Percentiles rank a stretch among this genome's conserved stretches.
Evolutionary conservation across 2,888 invertebrate genomes (phyloP).

Genomic region (Phalangium opilio): DNA sequence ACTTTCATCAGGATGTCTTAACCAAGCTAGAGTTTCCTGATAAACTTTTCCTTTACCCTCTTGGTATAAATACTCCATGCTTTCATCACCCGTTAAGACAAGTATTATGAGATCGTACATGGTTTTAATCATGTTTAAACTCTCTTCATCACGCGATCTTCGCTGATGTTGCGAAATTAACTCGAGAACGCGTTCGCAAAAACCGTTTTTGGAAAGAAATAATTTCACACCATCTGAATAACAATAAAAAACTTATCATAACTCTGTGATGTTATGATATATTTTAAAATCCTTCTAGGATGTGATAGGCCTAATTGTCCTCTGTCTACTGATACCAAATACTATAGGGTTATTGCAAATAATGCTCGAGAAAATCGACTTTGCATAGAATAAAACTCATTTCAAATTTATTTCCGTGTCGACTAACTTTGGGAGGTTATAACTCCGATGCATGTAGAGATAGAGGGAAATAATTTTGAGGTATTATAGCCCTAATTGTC

Average conservation of each 20-base stretch:
- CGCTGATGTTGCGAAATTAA: conserved; percentile 54
- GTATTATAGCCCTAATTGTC: too few relatives aligned
- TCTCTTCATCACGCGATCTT: conserved; percentile 43
- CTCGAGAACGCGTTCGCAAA: conserved; percentile 56
- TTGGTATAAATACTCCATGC: conserved; percentile 68
- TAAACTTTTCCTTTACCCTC: conserved; percentile 56
- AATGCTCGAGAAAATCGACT: too few relatives aligned
- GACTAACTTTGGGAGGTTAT: too few relatives aligned
- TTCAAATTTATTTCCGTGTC: too few relatives aligned
- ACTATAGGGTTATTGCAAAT: too few relatives aligned
- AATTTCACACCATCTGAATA: conserved; percentile 57
- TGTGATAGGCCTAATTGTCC: too few relatives aligned
- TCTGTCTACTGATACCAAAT: too few relatives aligned
- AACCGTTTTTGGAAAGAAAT: conserved; percentile 54
- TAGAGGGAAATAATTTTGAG: too few relatives aligned
- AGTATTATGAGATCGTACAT: conserved; percentile 72
- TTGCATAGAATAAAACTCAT: too few relatives aligned
- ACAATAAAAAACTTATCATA: background rate
- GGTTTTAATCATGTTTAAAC: conserved; percentile 54
- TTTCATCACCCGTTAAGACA: conserved; percentile 71
- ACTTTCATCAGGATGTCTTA: conserved; percentile 46
- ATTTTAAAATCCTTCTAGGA: too few relatives aligned
- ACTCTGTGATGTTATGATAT: too few relatives aligned
- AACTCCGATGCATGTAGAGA: too few relatives aligned
- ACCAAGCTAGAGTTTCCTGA: conserved; percentile 56